Evolutionary conservation across 2,797 vertebrate genomes (phyloP).

Genomic region (Mustela erminea): DNA sequence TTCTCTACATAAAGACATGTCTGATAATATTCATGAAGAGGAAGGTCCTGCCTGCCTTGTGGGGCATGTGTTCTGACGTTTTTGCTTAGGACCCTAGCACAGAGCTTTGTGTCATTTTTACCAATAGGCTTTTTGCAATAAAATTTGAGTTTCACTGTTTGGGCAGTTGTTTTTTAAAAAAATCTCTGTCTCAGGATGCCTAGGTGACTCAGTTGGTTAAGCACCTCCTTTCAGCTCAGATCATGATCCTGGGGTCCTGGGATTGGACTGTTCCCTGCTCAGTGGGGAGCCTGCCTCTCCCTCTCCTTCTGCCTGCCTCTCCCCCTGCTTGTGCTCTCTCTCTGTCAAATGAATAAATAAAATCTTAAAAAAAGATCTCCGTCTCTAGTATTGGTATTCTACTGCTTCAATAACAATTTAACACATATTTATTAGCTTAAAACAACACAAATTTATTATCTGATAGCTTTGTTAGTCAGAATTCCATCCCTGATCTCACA

Average conservation of each 20-base stretch:
- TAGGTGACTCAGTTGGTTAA: too few species aligned
- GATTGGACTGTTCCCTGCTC: too few species aligned
- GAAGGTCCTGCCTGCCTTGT: background rate
- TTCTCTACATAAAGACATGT: background rate
- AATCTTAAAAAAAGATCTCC: too few species aligned
- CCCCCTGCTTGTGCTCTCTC: too few species aligned
- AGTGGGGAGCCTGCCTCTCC: too few species aligned
- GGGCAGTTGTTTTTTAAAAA: background rate
- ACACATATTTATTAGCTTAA: background rate
- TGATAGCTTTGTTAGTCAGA: background rate
- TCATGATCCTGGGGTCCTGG: too few species aligned
- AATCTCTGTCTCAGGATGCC: background rate
- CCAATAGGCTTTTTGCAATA: background rate
- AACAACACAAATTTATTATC: background rate
- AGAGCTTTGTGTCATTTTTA: background rate
- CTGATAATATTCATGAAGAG: background rate
- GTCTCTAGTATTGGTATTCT: background rate
- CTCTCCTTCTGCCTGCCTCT: too few species aligned
- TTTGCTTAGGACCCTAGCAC: background rate
- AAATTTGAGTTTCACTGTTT: constrained; percentile 21
- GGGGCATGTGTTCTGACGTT: background rate
- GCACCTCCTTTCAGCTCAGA: too few species aligned
- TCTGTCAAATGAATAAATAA: too few species aligned
- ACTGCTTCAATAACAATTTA: background rate
- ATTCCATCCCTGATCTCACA: background rate